These are phyloP conservation scores for Sterrhoptilus dennistouni DNA, from an alignment of 2,113 vertebrate genomes.

Conservation along the genomic window DNA sequence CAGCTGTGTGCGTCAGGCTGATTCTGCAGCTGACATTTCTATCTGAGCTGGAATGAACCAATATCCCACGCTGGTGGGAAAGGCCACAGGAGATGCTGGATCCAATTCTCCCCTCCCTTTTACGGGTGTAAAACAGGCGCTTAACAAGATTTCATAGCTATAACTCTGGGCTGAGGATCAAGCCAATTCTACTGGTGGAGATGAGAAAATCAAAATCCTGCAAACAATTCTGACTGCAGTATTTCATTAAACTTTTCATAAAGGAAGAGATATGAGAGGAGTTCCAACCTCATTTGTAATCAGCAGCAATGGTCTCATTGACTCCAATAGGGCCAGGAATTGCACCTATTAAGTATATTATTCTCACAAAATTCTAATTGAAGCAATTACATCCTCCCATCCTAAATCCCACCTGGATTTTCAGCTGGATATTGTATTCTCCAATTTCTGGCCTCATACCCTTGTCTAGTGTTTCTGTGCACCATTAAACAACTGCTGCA, in stretches of 20 bases:
- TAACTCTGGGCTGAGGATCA: background rate
- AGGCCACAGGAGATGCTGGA: constrained; percentile 61
- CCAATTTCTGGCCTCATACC: constrained; percentile 52
- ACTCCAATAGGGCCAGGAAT: constrained; percentile 42
- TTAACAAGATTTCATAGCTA: constrained; percentile 33
- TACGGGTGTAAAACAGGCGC: constrained; percentile 14
- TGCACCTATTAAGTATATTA: constrained; percentile 63
- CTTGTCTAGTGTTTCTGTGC: constrained; percentile 42
- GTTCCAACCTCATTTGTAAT: constrained; percentile 60
- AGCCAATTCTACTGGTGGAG: constrained; percentile 23
- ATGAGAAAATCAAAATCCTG: constrained; percentile 27
- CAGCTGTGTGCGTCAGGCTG: constrained; percentile 46
- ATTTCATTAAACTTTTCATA: constrained; percentile 55
- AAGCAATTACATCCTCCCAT: constrained; percentile 61
- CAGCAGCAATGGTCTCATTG: constrained; percentile 40
- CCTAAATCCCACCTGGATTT: constrained; percentile 66
- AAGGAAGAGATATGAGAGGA: constrained; percentile 15
- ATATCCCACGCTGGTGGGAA: constrained; percentile 55
- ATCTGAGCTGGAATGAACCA: constrained; percentile 60
- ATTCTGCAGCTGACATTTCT: constrained; percentile 66
- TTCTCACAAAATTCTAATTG: constrained; percentile 68
- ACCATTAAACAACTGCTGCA: constrained; percentile 66
- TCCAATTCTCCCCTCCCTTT: constrained; percentile 47
- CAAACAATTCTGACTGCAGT: constrained; percentile 10
- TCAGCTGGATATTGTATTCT: constrained; percentile 61